Evolutionary conservation across 2,888 invertebrate species (phyloP).

Genomic region (Nesidiocoris tenuis): DNA sequence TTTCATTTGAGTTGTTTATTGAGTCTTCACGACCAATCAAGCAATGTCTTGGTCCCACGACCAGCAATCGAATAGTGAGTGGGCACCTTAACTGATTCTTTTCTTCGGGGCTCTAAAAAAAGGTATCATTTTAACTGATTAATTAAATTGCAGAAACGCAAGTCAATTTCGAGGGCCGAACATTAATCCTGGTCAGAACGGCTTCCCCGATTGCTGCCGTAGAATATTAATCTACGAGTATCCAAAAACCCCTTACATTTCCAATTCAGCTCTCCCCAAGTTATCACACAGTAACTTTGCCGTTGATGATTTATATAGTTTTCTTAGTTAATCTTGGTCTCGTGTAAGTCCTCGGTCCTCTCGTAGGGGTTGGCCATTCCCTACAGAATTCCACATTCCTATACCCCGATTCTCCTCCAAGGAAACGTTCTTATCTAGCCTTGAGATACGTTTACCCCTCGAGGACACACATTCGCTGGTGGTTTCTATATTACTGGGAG

Average conservation of each 20-base stretch:
- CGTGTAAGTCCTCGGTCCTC: neutral
- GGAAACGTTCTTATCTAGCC: neutral
- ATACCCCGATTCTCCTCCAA: neutral
- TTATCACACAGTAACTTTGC: neutral
- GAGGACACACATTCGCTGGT: neutral
- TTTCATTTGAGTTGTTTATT: too few species aligned
- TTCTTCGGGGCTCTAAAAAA: too few species aligned
- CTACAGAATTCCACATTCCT: neutral
- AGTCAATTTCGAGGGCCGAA: neutral
- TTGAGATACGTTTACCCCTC: neutral
- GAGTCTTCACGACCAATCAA: too few species aligned
- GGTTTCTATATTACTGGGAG: neutral
- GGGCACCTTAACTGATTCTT: too few species aligned
- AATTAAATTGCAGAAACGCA: neutral
- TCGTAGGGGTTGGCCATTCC: neutral
- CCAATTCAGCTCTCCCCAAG: neutral
- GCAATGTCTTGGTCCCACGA: too few species aligned
- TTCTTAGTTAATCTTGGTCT: neutral
- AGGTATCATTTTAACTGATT: too few species aligned
- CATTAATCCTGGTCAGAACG: neutral
- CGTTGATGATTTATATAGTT: neutral
- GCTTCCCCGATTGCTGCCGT: neutral
- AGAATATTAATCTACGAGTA: neutral
- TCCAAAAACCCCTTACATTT: neutral
- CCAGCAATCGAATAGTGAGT: too few species aligned